Evolutionary conservation across 2,113 vertebrate species (phyloP), one percentile per base, ranked within the genome.

Genomic region (Taurulus bubalis): DNA sequence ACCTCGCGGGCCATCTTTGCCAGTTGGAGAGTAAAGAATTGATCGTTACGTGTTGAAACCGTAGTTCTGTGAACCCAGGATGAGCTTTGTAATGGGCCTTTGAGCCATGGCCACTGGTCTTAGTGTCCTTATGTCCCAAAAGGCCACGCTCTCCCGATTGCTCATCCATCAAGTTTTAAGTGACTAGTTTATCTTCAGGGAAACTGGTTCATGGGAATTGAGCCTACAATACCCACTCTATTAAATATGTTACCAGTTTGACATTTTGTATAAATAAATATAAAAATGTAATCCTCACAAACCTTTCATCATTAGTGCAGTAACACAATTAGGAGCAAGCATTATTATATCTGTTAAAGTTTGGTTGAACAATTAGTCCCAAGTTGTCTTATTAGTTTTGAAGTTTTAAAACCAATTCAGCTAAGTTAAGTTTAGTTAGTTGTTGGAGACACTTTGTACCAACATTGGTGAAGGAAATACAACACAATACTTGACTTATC

Each of bases 1-100:
- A 30, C 69, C 72, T 78, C 4, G 24, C 8, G 22, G 69, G 55
- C 60, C 24, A 58, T 75, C 75, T 75, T 71, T 58, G 20, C 36
- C 16, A 56, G 38, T 66, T 32, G 14, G 15, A 65, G 40, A 73
- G 42, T 16, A 14, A 67, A 20, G 49, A 65, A 51, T 12, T 20
- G 56, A 80, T 55, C 20, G 74, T 77, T 79, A 38, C 3, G 4
- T 47, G 8, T 3, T 24, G 55, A 49, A 59, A 75, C 67, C 47
- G 58, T 32, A 72, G 55, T 77, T 30, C 49, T 18, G 12, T 58
- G 28, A 80, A 40, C 26, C 49, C 40, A 20, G 3, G 63, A 30
- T 71, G 36, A 73, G 75, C 47, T 28, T 32, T 56, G 20, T 51
- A 67, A 72, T 58, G 65, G 34, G 59, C 71, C 45, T 47, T 34